A percentile compares a stretch with the other conserved stretches of the same genome.
Evolutionary conservation across 2,113 vertebrate genomes (phyloP).

Genomic region (Cygnus atratus): DNA sequence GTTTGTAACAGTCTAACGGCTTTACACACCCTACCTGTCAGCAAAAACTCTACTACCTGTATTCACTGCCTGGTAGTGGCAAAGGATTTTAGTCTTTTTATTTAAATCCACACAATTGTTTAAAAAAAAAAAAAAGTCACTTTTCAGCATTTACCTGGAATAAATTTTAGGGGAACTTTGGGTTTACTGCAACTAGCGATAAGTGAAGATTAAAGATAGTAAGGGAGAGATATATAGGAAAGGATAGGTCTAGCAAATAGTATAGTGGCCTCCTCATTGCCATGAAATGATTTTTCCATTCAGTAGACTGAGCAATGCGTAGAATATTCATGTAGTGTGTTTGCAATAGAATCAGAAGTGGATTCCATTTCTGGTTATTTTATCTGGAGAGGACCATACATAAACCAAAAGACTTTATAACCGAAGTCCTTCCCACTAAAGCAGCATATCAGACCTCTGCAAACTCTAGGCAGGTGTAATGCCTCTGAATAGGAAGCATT

Average conservation of each 20-base stretch:
- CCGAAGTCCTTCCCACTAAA: neutral
- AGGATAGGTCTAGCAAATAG: neutral
- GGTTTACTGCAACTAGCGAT: neutral
- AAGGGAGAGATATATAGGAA: neutral
- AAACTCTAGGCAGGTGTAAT: neutral
- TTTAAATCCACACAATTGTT: neutral
- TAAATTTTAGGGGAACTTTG: neutral
- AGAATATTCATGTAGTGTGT: rapidly evolving
- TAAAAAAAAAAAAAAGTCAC: neutral
- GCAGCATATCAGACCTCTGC: rapidly evolving
- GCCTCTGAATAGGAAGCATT: neutral
- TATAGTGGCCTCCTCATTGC: neutral
- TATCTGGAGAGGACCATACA: neutral
- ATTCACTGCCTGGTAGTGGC: neutral
- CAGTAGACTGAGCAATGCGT: rapidly evolving
- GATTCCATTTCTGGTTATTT: neutral
- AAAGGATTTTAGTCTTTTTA: neutral
- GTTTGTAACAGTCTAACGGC: too few relatives aligned
- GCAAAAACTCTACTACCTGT: neutral
- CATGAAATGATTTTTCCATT: rapidly evolving
- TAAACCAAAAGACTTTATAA: neutral
- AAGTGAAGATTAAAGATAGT: neutral
- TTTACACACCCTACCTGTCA: neutral
- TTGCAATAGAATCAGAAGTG: neutral
- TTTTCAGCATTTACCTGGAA: neutral